Conservation (phyloP, 2,888 invertebrate species). For the Chorisops tibialis region DNA sequence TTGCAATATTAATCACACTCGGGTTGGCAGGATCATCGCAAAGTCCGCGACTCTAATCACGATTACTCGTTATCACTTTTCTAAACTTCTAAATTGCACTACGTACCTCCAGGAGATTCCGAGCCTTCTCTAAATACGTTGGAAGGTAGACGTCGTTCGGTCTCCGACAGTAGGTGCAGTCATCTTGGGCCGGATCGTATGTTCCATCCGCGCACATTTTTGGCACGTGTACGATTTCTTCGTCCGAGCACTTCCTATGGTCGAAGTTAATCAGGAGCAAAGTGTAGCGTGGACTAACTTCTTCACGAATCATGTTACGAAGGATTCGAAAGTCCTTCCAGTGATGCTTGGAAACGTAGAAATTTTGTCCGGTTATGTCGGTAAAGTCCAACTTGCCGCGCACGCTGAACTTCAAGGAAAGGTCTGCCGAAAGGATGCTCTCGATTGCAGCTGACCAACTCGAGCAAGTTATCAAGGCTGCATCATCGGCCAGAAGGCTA, state of each 20-base stretch:
- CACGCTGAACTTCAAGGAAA: constrained; percentile 63
- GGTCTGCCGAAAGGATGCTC: constrained; percentile 58
- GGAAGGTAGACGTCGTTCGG: constrained; percentile 39
- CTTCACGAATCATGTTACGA: constrained; percentile 39
- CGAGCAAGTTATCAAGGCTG: constrained; percentile 50
- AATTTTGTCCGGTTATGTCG: constrained; percentile 56
- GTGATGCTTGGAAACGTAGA: constrained; percentile 42
- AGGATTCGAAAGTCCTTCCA: constrained; percentile 43
- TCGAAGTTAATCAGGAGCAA: constrained; percentile 45
- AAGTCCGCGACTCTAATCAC: constrained; percentile 33
- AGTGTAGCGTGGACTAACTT: constrained; percentile 44
- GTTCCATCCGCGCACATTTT: neutral
- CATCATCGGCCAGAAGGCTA: constrained; percentile 39
- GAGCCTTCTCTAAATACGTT: constrained; percentile 28
- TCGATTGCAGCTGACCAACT: constrained; percentile 63
- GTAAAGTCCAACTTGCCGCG: constrained; percentile 60
- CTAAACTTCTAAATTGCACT: neutral
- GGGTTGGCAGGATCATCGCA: constrained; percentile 35
- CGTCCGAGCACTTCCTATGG: constrained; percentile 28
- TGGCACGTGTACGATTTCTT: neutral
- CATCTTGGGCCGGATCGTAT: neutral
- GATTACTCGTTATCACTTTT: no score
- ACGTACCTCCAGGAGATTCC: constrained; percentile 24
- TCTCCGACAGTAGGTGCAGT: constrained; percentile 43
- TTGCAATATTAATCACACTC: constrained; percentile 43